Percentiles rank a stretch among this genome's conserved stretches.
Evolutionary conservation across 2,888 invertebrate genomes (phyloP).

Genomic region (Trissoscelio sp.): DNA sequence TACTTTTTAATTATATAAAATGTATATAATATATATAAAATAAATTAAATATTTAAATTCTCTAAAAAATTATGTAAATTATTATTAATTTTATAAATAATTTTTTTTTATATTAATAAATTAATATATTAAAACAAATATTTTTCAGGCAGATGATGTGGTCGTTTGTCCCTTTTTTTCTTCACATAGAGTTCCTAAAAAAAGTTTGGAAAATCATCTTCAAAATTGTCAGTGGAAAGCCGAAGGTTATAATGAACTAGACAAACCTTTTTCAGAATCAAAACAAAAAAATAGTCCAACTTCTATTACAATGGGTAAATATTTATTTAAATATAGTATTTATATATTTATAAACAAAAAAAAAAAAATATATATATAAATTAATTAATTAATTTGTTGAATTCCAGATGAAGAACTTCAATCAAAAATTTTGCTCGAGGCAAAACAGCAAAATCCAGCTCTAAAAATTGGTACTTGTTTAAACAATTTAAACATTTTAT

Average conservation of each 20-base stretch:
- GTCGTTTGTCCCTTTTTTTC: conserved; percentile 83
- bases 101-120: too few relatives aligned
- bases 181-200: conserved; percentile 83
- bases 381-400: neutral
- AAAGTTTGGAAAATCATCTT: conserved; percentile 82
- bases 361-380: neutral
- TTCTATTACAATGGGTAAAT: conserved; percentile 80
- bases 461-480: conserved; percentile 78
- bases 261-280: conserved; percentile 84
- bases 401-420: conserved; percentile 83
- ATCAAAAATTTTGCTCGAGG: conserved; percentile 77
- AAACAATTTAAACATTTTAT: neutral
- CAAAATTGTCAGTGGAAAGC: conserved; percentile 83
- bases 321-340: neutral
- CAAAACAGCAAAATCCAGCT: conserved; percentile 74
- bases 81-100: too few relatives aligned
- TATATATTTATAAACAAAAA: neutral
- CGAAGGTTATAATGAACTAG: conserved; percentile 83
- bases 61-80: too few relatives aligned
- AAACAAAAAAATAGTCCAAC: conserved; percentile 81
- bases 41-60: too few relatives aligned
- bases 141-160: too few relatives aligned
- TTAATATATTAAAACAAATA: too few relatives aligned
- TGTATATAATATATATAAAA: too few relatives aligned
- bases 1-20: too few relatives aligned